A percentile compares a stretch with the other conserved stretches of the same genome.
phyloP scores from a whole-genome alignment of 2,888 invertebrate genomes.

The Calephelis perditalis region DNA sequence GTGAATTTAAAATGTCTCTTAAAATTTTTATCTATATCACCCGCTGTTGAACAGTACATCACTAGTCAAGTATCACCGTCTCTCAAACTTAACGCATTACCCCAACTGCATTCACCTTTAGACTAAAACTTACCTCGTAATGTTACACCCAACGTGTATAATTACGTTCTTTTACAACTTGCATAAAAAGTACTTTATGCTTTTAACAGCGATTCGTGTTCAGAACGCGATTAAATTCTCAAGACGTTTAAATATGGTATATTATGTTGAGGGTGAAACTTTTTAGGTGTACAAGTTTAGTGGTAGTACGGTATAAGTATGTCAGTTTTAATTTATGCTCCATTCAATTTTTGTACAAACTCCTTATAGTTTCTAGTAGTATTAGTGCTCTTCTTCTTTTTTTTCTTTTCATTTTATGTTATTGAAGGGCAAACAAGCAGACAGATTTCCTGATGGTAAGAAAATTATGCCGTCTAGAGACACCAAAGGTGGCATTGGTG shows the following conservation, averaged over 20 bases:
- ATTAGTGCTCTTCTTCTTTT: too few species aligned
- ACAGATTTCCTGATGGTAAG: too few species aligned
- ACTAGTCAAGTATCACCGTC: conserved; percentile 45
- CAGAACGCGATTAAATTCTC: conserved; percentile 7
- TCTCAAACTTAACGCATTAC: conserved; percentile 68
- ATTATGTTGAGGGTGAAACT: neutral
- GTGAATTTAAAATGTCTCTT: too few species aligned
- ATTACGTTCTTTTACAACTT: conserved; percentile 33
- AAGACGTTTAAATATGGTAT: conserved; percentile 15
- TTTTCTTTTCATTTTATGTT: too few species aligned
- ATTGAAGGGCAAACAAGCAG: too few species aligned
- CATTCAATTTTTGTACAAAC: too few species aligned
- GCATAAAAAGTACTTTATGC: conserved; percentile 22
- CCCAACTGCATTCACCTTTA: conserved; percentile 53
- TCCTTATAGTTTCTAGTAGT: too few species aligned
- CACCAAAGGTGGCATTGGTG: too few species aligned
- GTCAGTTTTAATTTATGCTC: too few species aligned
- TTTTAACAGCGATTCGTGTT: conserved; percentile 10
- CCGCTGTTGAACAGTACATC: conserved; percentile 25
- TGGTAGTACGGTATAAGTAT: neutral
- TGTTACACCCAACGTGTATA: conserved; percentile 43
- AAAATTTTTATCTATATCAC: conserved; percentile 13
- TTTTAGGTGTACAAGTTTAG: neutral
- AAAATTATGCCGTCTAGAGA: too few species aligned
- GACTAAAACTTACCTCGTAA: conserved; percentile 50